Evolutionary conservation across 2,797 vertebrate genomes (phyloP), one percentile per base, ranked within the genome.

Genomic region (Gadopsis bispinosus): DNA sequence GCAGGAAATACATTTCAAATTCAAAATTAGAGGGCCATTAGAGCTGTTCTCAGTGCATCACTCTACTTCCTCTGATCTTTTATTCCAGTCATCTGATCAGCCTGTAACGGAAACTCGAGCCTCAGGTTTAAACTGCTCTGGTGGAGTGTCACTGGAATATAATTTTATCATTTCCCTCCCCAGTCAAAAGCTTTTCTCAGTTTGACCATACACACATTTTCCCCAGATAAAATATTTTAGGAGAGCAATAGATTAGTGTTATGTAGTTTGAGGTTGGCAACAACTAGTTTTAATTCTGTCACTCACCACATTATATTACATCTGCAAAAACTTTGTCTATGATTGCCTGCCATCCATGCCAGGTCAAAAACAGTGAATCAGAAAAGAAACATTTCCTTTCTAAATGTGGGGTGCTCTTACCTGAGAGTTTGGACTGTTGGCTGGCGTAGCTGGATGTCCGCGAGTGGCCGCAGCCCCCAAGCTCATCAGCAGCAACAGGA

Each of bases 361-460:
- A 37, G 17, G 43, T 39, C 7, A 37, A 55, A 19, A 62, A 35
- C 4, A 67, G 16, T 2, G 29, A 33, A 43, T 37, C 7, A 13
- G 4, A 17, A 47, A 16, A 48, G 13, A 14, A n/a, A 22, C 9
- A 12, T 11, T 19, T 17, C 13, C 1, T 26, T 35, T 54, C n/a
- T n/a, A 16, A 22, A 70, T n/a, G 33, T 50, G 19, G 0, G 17
- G 35, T 41, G 7, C 10, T 3, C 58, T 13, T 86, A 99, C 98
- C 98, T 97, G 98, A 99, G 68, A 98, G 94, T 96, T 97, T 99
- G 80, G 97, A 99, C 88, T 99, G 98, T 87, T 99, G 98, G 92
- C 97, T 99, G 89, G 98, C 97, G 73, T 98, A 97, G 95, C 98
- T 99, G 76, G 98, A 97, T 22, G 98, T 98, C 86, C 98, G 95